These are phyloP conservation scores for Mercenaria mercenaria DNA, from an alignment of 1,140 invertebrate species.

Conservation along the genomic window DNA sequence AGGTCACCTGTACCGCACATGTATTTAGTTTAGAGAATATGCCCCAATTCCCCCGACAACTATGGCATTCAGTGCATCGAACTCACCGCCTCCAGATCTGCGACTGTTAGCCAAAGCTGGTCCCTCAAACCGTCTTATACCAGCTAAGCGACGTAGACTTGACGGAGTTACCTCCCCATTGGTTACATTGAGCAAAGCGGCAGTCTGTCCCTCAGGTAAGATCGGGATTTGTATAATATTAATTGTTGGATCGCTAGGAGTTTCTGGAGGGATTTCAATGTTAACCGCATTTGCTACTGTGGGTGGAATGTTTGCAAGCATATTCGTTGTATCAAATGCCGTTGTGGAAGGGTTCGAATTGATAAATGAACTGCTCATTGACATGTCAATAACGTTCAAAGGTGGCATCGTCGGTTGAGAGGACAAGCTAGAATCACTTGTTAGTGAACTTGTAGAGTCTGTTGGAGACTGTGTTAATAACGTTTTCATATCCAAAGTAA, in stretches of 20 bases:
- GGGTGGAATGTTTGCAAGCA: neutral
- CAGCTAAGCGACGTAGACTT: neutral
- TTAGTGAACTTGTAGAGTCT: neutral
- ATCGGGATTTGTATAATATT: slow-evolving; percentile 50
- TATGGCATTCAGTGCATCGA: neutral
- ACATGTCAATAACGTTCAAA: neutral
- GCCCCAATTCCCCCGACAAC: too few species aligned
- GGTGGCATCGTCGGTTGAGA: neutral
- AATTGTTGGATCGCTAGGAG: slow-evolving; percentile 21
- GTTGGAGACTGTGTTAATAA: neutral
- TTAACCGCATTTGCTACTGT: neutral
- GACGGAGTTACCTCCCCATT: neutral
- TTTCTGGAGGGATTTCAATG: slow-evolving; percentile 5
- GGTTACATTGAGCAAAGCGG: slow-evolving; percentile 15
- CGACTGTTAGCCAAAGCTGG: neutral
- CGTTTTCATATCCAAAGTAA: neutral
- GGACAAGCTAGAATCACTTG: neutral
- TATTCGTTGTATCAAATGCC: neutral
- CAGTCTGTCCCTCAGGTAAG: slow-evolving; percentile 53
- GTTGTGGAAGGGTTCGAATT: neutral
- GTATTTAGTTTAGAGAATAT: too few species aligned
- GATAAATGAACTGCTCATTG: neutral
- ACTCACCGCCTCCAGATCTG: neutral
- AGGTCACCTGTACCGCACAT: too few species aligned
- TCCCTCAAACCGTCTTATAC: neutral